phyloP scores from a whole-genome alignment of 2,797 vertebrate genomes.

The Syndactyla subalaris region DNA sequence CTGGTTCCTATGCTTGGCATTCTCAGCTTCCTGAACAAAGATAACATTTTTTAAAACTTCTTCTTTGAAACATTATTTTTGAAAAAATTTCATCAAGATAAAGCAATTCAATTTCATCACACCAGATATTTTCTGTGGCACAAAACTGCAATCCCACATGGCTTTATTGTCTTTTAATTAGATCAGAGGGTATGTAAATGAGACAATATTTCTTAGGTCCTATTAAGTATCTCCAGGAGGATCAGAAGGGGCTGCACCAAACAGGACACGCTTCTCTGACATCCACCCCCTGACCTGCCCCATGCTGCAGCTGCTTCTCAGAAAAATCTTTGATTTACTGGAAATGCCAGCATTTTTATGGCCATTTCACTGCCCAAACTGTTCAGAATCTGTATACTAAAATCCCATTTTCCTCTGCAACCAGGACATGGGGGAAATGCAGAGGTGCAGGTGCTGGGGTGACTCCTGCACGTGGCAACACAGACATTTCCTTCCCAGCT shows the following conservation, averaged over 20 bases:
- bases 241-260: background rate
- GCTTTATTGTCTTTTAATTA: constrained; percentile 6
- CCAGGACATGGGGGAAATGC: background rate
- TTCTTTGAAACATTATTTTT: background rate
- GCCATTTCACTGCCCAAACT: background rate
- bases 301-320: background rate
- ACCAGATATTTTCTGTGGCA: background rate
- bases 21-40: background rate
- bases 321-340: background rate
- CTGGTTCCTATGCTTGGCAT: background rate
- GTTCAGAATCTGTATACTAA: background rate
- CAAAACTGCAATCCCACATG: background rate
- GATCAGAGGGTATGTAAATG: constrained; percentile 27
- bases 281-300: background rate
- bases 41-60: background rate
- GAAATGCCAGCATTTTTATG: background rate
- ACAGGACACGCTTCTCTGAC: background rate
- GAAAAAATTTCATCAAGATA: background rate
- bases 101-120: background rate
- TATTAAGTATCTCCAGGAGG: background rate
- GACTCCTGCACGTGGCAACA: background rate
- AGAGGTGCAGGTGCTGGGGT: background rate
- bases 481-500: background rate
- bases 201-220: constrained; percentile 23
- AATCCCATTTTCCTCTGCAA: background rate